These are phyloP conservation scores for Epinephelus moara DNA, from an alignment of 2,113 vertebrate genomes.

Conservation along the genomic window DNA sequence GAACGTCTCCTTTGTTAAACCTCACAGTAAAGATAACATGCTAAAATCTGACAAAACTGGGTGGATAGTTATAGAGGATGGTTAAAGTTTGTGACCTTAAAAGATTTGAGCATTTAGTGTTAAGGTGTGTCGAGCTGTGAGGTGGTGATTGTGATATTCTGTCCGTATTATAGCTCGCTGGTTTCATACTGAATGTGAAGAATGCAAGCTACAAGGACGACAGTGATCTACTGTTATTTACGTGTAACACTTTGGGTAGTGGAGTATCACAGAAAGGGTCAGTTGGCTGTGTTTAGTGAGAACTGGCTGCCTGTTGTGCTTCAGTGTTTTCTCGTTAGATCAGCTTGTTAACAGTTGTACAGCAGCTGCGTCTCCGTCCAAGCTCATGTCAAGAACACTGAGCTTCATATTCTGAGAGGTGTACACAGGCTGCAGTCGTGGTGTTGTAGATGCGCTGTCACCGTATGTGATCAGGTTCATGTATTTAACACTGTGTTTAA, in stretches of 20 bases:
- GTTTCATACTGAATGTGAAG: neutral
- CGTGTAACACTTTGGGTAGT: neutral
- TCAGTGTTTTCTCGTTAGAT: constrained; percentile 34
- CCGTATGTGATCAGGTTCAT: neutral
- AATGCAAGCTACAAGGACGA: neutral
- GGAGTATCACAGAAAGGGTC: neutral
- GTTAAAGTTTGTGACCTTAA: neutral
- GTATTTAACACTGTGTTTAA: neutral
- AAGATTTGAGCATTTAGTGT: neutral
- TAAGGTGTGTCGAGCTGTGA: neutral
- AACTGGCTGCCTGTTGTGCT: constrained; percentile 18
- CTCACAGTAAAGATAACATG: neutral
- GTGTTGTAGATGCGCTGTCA: neutral
- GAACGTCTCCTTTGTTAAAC: too few species aligned
- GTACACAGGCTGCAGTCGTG: neutral
- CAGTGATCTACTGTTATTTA: neutral
- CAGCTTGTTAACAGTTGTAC: constrained; percentile 31
- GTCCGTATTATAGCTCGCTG: neutral
- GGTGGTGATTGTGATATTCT: neutral
- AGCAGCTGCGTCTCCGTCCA: constrained; percentile 44
- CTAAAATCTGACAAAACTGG: neutral
- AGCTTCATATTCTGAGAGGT: constrained; percentile 20
- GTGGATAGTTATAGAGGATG: neutral
- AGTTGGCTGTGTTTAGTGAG: constrained; percentile 21
- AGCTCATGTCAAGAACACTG: constrained; percentile 18